phyloP scores from a whole-genome alignment of 2,888 invertebrate genomes.

The Diarsia brunnea region DNA sequence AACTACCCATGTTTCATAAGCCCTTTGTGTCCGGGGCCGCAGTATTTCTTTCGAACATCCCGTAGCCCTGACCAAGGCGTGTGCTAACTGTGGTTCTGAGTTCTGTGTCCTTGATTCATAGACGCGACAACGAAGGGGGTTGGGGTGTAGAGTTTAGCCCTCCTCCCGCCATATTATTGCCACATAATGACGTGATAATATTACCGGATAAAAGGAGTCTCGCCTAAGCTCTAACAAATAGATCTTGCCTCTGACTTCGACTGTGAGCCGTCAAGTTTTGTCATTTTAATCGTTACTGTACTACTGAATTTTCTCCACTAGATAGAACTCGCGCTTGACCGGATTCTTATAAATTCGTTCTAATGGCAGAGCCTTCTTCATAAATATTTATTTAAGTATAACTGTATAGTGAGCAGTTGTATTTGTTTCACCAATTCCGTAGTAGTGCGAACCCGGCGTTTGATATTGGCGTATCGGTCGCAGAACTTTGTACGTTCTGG shows the following conservation, averaged over 20 bases:
- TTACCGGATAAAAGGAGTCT: constrained; percentile 27
- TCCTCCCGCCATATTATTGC: constrained; percentile 10
- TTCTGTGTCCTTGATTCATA: constrained; percentile 16
- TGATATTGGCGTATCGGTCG: constrained; percentile 45
- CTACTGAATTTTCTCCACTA: constrained; percentile 42
- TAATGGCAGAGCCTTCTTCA: constrained; percentile 27
- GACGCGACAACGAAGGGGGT: neutral
- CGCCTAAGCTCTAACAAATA: constrained; percentile 18
- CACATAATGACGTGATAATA: constrained; percentile 35
- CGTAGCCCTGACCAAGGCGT: too few relatives aligned
- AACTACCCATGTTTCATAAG: too few relatives aligned
- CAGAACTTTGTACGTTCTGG: constrained; percentile 1
- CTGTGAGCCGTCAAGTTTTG: neutral
- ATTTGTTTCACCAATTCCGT: constrained; percentile 37
- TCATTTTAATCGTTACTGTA: constrained; percentile 24
- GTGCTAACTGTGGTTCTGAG: neutral
- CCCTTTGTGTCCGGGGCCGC: too few relatives aligned
- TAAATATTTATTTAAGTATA: constrained; percentile 45
- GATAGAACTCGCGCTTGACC: constrained; percentile 29
- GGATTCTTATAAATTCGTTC: constrained; percentile 23
- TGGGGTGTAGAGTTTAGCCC: constrained; percentile 10
- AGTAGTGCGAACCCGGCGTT: constrained; percentile 45
- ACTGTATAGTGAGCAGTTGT: constrained; percentile 48
- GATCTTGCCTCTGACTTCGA: constrained; percentile 4
- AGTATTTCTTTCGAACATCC: too few relatives aligned